These are phyloP conservation scores for Pristionchus fissidentatus DNA, from an alignment of 2,888 invertebrate species.

Conservation along the genomic window DNA sequence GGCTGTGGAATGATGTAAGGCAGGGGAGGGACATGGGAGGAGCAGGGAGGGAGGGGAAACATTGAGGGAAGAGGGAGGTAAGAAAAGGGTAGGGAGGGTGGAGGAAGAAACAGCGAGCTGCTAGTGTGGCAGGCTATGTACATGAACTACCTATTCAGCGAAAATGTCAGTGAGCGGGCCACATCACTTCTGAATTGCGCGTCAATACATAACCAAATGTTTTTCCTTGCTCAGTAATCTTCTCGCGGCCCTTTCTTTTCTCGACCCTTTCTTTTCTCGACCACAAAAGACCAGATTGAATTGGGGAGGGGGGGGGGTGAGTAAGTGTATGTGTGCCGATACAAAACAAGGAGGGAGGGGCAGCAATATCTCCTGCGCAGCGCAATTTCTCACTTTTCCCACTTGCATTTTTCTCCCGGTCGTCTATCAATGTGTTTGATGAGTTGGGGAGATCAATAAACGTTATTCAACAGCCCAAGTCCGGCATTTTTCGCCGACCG, in stretches of 20 bases:
- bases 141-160: not conserved
- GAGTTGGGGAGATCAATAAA: not conserved
- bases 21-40: not conserved
- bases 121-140: too few species aligned
- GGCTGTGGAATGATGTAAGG: too few species aligned
- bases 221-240: not conserved
- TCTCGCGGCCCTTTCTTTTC: not conserved
- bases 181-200: not conserved
- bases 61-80: not conserved
- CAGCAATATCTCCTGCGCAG: not conserved
- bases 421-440: constrained; percentile 38
- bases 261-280: not conserved
- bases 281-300: too few species aligned
- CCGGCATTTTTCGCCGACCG: not conserved
- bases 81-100: not conserved
- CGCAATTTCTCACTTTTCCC: constrained; percentile 28
- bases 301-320: too few species aligned
- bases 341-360: not conserved
- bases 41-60: not conserved
- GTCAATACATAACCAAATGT: not conserved
- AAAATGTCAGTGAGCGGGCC: constrained; percentile 1
- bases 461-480: too few species aligned
- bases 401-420: not conserved
- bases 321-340: too few species aligned
- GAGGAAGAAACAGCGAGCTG: not conserved